These are phyloP conservation scores for Martes martes DNA, from an alignment of 2,113 vertebrate species.

Conservation along the genomic window DNA sequence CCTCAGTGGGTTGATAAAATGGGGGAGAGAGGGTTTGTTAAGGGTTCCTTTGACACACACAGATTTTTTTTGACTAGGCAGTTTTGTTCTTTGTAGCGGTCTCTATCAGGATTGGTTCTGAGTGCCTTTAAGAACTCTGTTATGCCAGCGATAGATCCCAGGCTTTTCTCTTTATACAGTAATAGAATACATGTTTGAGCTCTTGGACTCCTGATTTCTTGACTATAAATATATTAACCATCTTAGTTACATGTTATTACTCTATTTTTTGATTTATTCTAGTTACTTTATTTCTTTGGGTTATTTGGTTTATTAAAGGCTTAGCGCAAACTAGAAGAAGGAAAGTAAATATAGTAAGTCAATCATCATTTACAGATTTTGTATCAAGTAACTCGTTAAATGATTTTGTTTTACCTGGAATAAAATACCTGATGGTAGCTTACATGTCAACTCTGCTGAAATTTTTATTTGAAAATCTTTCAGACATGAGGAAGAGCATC, in stretches of 20 bases:
- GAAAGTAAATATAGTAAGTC: neutral
- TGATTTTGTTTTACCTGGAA: neutral
- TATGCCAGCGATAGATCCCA: neutral
- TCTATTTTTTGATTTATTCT: neutral
- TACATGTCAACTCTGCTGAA: neutral
- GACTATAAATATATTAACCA: neutral
- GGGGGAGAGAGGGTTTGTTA: neutral
- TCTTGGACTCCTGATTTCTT: neutral
- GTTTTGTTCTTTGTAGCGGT: neutral
- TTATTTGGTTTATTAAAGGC: neutral
- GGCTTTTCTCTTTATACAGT: neutral
- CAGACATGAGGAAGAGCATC: constrained; percentile 95
- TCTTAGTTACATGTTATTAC: neutral
- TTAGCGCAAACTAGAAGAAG: constrained; percentile 20
- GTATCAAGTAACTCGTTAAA: neutral
- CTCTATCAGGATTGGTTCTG: neutral
- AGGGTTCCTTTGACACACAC: neutral
- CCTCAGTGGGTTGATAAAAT: neutral
- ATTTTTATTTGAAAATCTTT: constrained; percentile 31
- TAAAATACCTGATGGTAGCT: neutral
- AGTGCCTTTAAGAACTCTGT: neutral
- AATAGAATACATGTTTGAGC: neutral
- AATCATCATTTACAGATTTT: neutral
- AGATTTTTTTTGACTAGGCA: neutral
- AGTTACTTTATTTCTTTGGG: neutral